Evolutionary conservation across 2,888 invertebrate genomes (phyloP).

Genomic region (Apamea sordens): DNA sequence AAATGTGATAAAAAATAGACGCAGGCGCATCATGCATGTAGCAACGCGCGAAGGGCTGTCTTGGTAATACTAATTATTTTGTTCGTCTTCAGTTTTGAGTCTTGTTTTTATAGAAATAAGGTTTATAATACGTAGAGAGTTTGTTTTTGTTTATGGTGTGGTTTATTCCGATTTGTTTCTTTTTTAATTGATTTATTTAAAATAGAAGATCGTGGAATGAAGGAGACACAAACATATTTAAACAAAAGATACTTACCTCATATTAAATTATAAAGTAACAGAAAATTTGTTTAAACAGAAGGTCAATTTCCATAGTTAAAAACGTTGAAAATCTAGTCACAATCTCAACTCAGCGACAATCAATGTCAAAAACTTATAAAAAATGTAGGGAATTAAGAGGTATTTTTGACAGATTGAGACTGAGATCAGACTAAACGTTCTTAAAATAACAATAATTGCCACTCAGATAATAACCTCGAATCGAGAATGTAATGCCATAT

Average conservation of each 20-base stretch:
- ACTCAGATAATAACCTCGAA: too few relatives aligned
- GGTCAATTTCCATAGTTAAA: too few relatives aligned
- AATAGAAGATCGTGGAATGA: background rate
- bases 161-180: slow-evolving; percentile 36
- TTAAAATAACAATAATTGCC: too few relatives aligned
- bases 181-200: background rate
- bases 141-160: slow-evolving; percentile 9
- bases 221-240: background rate
- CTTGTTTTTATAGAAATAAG: slow-evolving; percentile 14
- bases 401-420: too few relatives aligned
- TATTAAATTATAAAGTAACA: background rate
- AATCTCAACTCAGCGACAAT: too few relatives aligned
- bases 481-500: too few relatives aligned
- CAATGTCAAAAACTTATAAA: too few relatives aligned
- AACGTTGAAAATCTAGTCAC: too few relatives aligned
- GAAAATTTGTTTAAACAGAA: background rate
- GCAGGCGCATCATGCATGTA: slow-evolving; percentile 57
- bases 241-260: background rate
- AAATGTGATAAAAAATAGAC: slow-evolving; percentile 63
- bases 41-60: slow-evolving; percentile 27
- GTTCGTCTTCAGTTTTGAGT: slow-evolving; percentile 2
- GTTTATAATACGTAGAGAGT: slow-evolving; percentile 4
- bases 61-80: slow-evolving; percentile 43
- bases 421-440: too few relatives aligned
- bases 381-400: too few relatives aligned